Percentiles rank a stretch among this genome's conserved stretches.
phyloP scores from a whole-genome alignment of 2,797 vertebrate genomes.

The Meda fulgida region DNA sequence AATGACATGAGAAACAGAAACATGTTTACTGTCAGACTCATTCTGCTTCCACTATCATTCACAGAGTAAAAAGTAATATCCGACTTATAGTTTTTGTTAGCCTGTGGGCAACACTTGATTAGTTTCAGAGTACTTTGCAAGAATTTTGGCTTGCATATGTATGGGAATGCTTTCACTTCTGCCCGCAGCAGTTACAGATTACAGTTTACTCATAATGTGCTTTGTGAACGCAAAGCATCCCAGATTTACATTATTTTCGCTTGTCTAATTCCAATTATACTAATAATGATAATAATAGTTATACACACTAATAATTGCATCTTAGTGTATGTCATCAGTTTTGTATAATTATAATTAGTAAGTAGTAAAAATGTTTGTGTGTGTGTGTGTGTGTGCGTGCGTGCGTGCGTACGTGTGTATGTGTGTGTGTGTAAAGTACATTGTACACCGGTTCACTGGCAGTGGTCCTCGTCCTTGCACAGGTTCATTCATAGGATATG shows the following conservation, averaged over 20 bases:
- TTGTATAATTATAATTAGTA: too few species aligned
- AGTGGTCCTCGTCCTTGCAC: neutral
- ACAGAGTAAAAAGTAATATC: conserved; percentile 15
- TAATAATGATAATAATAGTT: too few species aligned
- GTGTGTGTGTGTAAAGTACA: neutral
- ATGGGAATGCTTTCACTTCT: conserved; percentile 3
- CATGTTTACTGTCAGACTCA: conserved; percentile 23
- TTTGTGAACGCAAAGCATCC: neutral
- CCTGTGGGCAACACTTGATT: conserved; percentile 11
- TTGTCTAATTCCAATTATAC: neutral
- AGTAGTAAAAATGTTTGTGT: too few species aligned
- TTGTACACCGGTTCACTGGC: neutral
- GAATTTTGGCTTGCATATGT: conserved; percentile 12
- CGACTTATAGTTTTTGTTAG: conserved; percentile 21
- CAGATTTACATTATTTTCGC: neutral
- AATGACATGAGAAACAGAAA: conserved; percentile 14
- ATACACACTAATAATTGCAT: too few species aligned
- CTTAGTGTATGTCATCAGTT: too few species aligned
- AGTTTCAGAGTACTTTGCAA: conserved; percentile 19
- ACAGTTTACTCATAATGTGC: neutral
- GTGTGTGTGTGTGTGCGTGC: too few species aligned
- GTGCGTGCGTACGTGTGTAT: neutral
- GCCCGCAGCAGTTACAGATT: neutral
- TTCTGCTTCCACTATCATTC: conserved; percentile 16
- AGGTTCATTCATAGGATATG: neutral